Evolutionary conservation across 1,140 invertebrate species (phyloP).

Genomic region (Antheraea pernyi): DNA sequence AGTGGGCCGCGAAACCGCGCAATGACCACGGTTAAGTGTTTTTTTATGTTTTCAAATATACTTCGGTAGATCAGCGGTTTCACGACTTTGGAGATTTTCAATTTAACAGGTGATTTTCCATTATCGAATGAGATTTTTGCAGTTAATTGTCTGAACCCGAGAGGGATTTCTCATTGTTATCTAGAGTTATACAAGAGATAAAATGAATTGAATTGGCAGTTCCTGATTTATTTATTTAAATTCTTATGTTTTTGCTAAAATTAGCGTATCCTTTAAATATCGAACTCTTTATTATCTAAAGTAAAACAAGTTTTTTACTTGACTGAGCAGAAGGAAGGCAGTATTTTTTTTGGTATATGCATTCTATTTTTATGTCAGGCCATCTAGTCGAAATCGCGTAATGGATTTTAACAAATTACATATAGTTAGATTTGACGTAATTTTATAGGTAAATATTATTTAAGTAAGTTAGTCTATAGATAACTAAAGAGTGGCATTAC

Average conservation of each 20-base stretch:
- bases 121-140: background rate
- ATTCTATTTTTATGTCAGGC: no score
- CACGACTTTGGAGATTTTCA: background rate
- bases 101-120: background rate
- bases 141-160: background rate
- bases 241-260: background rate
- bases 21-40: background rate
- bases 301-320: no score
- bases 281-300: no score
- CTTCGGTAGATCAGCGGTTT: background rate
- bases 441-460: no score
- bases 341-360: no score
- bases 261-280: background rate
- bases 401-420: no score
- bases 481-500: no score
- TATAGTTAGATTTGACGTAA: no score
- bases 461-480: no score
- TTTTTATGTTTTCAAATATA: slow-evolving; percentile 1
- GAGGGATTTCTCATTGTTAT: background rate
- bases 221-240: background rate
- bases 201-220: background rate
- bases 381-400: no score
- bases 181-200: background rate
- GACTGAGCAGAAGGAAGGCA: no score
- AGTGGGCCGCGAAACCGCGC: background rate